Evolutionary conservation across 2,113 vertebrate genomes (phyloP).

Genomic region (Rostratula benghalensis): DNA sequence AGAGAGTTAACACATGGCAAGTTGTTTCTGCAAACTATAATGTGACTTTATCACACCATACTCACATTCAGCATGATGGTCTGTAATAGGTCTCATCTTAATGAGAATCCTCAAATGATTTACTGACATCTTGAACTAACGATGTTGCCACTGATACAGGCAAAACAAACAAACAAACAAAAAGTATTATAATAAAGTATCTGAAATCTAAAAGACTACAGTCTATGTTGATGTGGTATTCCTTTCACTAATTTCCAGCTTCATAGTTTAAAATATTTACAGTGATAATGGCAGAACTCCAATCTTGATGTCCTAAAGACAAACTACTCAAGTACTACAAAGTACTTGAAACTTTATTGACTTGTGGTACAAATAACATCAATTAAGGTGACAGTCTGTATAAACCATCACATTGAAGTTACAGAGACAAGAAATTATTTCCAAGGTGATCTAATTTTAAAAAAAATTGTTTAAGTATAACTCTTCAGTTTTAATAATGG

Average conservation of each 20-base stretch:
- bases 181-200: background rate
- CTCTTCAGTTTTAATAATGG: background rate
- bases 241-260: background rate
- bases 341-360: background rate
- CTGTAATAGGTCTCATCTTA: background rate
- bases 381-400: background rate
- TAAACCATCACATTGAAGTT: background rate
- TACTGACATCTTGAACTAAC: background rate
- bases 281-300: background rate
- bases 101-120: background rate
- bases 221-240: background rate
- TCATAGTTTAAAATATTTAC: background rate
- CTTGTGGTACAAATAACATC: background rate
- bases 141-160: background rate
- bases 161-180: background rate
- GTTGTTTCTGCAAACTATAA: background rate
- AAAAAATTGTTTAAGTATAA: background rate
- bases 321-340: background rate
- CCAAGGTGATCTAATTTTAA: background rate
- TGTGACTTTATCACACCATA: background rate
- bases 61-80: background rate
- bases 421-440: background rate
- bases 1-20: background rate
- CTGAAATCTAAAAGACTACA: background rate
- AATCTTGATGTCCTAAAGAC: background rate